phyloP scores from a whole-genome alignment of 2,888 invertebrate species.

The Parnassius orleans region DNA sequence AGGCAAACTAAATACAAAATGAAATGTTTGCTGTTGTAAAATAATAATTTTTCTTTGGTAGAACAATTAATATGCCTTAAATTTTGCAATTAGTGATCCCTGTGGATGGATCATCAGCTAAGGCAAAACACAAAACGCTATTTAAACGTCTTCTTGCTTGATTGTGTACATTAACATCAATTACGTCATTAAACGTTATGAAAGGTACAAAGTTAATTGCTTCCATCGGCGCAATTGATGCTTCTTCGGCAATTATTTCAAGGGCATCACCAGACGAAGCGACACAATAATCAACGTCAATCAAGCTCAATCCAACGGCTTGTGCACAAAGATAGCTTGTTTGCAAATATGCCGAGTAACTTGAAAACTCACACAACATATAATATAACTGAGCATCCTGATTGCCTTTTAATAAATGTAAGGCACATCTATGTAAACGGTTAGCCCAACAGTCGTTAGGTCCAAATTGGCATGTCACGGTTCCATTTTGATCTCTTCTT shows the following conservation, averaged over 20 bases:
- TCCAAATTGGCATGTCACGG: slow-evolving; percentile 54
- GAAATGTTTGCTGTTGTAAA: neutral
- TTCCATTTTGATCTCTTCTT: slow-evolving; percentile 40
- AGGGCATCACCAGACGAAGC: slow-evolving; percentile 47
- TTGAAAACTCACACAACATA: slow-evolving; percentile 63
- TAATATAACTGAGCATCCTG: slow-evolving; percentile 58
- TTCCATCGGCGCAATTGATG: slow-evolving; percentile 45
- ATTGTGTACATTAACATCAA: slow-evolving; percentile 38
- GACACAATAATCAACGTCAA: slow-evolving; percentile 57
- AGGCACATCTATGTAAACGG: slow-evolving; percentile 61
- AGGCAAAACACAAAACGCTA: slow-evolving; percentile 55
- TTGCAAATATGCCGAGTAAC: slow-evolving; percentile 41
- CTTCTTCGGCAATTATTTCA: slow-evolving; percentile 48
- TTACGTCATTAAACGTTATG: slow-evolving; percentile 54
- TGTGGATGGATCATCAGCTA: slow-evolving; percentile 51
- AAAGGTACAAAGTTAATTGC: slow-evolving; percentile 56
- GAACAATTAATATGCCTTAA: neutral
- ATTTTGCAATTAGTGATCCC: slow-evolving; percentile 25
- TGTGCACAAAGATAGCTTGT: slow-evolving; percentile 56
- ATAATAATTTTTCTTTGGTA: neutral
- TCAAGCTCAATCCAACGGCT: slow-evolving; percentile 48
- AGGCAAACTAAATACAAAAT: neutral
- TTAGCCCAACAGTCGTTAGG: slow-evolving; percentile 67
- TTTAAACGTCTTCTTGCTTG: slow-evolving; percentile 42
- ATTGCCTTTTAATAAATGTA: slow-evolving; percentile 49